These are phyloP conservation scores for Xestia ashworthii DNA, from an alignment of 2,888 invertebrate genomes.

Conservation along the genomic window DNA sequence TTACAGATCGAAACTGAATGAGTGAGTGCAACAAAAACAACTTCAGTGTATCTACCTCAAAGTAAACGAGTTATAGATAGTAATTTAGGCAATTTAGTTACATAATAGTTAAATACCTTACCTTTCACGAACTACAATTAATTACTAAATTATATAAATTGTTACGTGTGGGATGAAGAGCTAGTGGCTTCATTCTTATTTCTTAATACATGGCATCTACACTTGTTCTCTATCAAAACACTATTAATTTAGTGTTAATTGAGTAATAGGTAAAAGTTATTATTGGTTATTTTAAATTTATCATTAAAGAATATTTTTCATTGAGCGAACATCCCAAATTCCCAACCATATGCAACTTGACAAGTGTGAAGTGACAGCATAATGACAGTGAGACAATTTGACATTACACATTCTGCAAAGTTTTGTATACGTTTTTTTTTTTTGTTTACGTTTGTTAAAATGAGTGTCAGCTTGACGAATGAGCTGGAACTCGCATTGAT, in stretches of 20 bases:
- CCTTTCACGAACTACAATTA: slow-evolving; percentile 64
- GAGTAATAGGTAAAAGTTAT: slow-evolving; percentile 3
- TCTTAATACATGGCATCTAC: slow-evolving; percentile 40
- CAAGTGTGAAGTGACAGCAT: slow-evolving; percentile 25
- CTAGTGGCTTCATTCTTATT: slow-evolving; percentile 60
- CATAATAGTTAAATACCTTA: slow-evolving; percentile 56
- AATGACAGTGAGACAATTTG: background rate
- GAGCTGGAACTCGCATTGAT: too few species aligned
- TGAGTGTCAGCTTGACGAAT: too few species aligned
- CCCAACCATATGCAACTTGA: slow-evolving; percentile 54
- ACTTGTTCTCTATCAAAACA: slow-evolving; percentile 23
- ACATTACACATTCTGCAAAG: background rate
- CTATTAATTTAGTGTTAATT: slow-evolving; percentile 2
- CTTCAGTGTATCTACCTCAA: slow-evolving; percentile 9
- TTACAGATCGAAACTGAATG: slow-evolving; percentile 21
- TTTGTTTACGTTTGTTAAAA: too few species aligned
- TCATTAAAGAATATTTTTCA: slow-evolving; percentile 39
- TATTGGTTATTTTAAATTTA: slow-evolving; percentile 36
- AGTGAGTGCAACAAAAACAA: slow-evolving; percentile 19
- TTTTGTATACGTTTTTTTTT: too few species aligned
- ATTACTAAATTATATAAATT: slow-evolving; percentile 76
- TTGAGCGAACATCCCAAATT: slow-evolving; percentile 1
- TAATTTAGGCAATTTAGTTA: slow-evolving; percentile 45
- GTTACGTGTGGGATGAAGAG: slow-evolving; percentile 70
- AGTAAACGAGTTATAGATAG: slow-evolving; percentile 13